A percentile compares a stretch with the other conserved stretches of the same genome.
Conservation (phyloP, 2,888 invertebrate species). For the Chaetogeoica ovagalla region DNA sequence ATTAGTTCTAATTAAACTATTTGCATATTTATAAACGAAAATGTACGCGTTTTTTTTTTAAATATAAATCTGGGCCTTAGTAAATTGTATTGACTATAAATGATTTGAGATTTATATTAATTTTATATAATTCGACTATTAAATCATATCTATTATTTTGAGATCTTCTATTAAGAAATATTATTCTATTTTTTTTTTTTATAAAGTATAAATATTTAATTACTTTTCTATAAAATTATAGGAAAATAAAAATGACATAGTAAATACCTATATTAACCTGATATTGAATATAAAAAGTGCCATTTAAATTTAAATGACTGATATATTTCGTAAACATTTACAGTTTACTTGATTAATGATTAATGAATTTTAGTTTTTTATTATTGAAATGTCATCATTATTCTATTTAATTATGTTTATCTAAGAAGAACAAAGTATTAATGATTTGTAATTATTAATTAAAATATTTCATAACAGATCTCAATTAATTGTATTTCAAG, state of each 20-base stretch:
- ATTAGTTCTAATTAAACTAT: no score
- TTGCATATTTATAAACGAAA: no score
- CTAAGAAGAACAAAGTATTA: neutral
- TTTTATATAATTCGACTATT: constrained; percentile 11
- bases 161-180: neutral
- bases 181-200: constrained; percentile 6
- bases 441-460: constrained; percentile 17
- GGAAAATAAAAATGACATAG: constrained; percentile 18
- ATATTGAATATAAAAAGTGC: constrained; percentile 27
- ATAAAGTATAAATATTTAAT: neutral
- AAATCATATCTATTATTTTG: neutral
- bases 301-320: constrained; percentile 48
- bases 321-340: constrained; percentile 23
- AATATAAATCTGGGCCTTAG: no score
- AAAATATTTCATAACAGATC: constrained; percentile 39
- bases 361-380: constrained; percentile 3
- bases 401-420: constrained; percentile 29
- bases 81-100: constrained; percentile 5
- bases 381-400: constrained; percentile 19
- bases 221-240: constrained; percentile 10
- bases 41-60: no score
- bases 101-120: constrained; percentile 6
- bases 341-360: neutral
- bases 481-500: constrained; percentile 33
- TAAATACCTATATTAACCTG: neutral